phyloP scores from a whole-genome alignment of 2,888 invertebrate genomes.

The Drosophila helvetica region DNA sequence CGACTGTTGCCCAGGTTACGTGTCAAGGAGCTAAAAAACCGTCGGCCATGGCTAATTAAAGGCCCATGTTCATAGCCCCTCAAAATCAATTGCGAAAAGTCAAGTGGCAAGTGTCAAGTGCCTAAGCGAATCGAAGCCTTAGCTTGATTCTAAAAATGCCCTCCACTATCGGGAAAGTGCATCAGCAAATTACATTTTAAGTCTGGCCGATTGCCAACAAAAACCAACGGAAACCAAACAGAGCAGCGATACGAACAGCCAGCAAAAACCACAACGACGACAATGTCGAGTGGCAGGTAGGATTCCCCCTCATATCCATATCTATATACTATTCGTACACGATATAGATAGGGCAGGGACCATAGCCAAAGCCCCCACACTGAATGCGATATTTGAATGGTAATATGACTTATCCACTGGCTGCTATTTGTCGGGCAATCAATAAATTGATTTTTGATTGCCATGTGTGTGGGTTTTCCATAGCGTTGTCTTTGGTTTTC shows the following conservation, averaged over 20 bases:
- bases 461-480: conserved; percentile 45
- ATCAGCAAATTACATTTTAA: conserved; percentile 13
- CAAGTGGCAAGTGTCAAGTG: conserved; percentile 25
- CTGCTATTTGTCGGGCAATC: conserved; percentile 67
- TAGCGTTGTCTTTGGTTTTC: conserved; percentile 23
- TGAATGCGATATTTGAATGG: conserved; percentile 25
- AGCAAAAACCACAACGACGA: conserved; percentile 28
- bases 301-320: conserved; percentile 27
- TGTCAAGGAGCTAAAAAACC: conserved; percentile 29
- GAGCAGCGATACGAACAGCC: conserved; percentile 13
- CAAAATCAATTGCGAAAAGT: conserved; percentile 7
- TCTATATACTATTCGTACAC: conserved; percentile 13
- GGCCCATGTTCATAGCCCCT: conserved; percentile 55
- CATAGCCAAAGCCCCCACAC: neutral
- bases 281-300: conserved; percentile 76
- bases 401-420: conserved; percentile 55
- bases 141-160: conserved; percentile 28
- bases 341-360: conserved; percentile 8
- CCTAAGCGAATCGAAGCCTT: conserved; percentile 8
- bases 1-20: conserved; percentile 34
- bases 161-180: conserved; percentile 8
- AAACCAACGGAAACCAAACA: conserved; percentile 12
- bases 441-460: conserved; percentile 81
- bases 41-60: conserved; percentile 59
- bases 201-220: conserved; percentile 41